Percentiles rank a stretch among this genome's conserved stretches.
Evolutionary conservation across 2,113 vertebrate genomes (phyloP).

Genomic region (Anseranas semipalmata): DNA sequence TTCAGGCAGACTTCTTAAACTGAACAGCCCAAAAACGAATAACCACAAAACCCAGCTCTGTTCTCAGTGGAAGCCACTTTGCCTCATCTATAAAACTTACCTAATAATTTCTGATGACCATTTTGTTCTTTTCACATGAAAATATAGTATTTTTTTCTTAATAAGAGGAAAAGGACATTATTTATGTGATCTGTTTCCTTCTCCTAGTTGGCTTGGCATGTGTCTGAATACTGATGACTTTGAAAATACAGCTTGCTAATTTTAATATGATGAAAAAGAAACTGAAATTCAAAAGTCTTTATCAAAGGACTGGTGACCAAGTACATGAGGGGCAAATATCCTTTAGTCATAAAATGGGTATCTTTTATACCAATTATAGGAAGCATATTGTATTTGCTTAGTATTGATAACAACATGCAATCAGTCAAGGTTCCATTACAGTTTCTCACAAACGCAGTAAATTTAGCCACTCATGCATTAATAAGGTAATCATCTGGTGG

Average conservation of each 20-base stretch:
- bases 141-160: not conserved
- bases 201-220: not conserved
- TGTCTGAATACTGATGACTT: not conserved
- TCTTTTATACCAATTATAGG: not conserved
- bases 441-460: not conserved
- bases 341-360: not conserved
- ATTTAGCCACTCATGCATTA: not conserved
- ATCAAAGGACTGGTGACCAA: not conserved
- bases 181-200: not conserved
- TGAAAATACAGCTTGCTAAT: not conserved
- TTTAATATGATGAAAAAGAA: not conserved
- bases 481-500: not conserved
- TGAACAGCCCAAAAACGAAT: not conserved
- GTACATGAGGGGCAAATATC: not conserved
- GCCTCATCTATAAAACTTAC: not conserved
- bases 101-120: not conserved
- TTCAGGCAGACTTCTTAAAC: not conserved
- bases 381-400: conserved; percentile 3
- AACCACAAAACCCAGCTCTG: not conserved
- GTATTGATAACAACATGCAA: not conserved
- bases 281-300: not conserved
- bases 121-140: not conserved
- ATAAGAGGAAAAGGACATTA: not conserved
- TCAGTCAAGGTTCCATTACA: not conserved
- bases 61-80: not conserved